These are phyloP conservation scores for Peromyscus nudipes DNA, from an alignment of 2,797 vertebrate species.

Conservation along the genomic window DNA sequence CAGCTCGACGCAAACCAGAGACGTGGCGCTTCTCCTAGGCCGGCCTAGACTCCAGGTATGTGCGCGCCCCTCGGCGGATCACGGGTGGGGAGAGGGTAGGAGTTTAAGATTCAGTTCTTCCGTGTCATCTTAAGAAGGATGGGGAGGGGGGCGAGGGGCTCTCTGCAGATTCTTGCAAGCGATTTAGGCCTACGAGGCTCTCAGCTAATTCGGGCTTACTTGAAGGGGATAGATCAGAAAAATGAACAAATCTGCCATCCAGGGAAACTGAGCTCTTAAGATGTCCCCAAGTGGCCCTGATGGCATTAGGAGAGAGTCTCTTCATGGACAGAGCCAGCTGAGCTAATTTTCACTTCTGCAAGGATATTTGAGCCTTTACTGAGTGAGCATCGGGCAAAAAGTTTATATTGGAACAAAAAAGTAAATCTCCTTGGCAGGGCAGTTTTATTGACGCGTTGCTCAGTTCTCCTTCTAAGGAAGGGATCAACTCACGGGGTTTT, in stretches of 20 bases:
- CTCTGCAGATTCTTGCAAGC: background rate
- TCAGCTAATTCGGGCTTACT: background rate
- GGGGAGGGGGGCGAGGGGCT: background rate
- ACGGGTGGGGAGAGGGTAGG: background rate
- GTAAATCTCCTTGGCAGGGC: background rate
- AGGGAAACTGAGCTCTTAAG: background rate
- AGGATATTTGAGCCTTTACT: background rate
- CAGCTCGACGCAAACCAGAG: conserved; percentile 30
- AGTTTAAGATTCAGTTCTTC: background rate
- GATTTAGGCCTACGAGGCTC: background rate
- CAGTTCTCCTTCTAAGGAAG: background rate
- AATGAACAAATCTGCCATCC: background rate
- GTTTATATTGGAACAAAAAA: background rate
- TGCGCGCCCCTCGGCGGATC: background rate
- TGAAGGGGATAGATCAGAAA: background rate
- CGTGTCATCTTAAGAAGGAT: background rate
- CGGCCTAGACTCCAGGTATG: conserved; percentile 82
- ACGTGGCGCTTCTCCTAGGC: conserved; percentile 81
- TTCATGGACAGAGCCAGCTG: fast-evolving
- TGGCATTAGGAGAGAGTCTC: background rate
- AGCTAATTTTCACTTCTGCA: background rate
- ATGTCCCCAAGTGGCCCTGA: background rate
- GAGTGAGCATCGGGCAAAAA: background rate
- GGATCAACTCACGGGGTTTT: background rate
- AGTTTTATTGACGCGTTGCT: background rate